These are phyloP conservation scores for Limnephilus marmoratus DNA, from an alignment of 2,888 invertebrate genomes.

Conservation along the genomic window DNA sequence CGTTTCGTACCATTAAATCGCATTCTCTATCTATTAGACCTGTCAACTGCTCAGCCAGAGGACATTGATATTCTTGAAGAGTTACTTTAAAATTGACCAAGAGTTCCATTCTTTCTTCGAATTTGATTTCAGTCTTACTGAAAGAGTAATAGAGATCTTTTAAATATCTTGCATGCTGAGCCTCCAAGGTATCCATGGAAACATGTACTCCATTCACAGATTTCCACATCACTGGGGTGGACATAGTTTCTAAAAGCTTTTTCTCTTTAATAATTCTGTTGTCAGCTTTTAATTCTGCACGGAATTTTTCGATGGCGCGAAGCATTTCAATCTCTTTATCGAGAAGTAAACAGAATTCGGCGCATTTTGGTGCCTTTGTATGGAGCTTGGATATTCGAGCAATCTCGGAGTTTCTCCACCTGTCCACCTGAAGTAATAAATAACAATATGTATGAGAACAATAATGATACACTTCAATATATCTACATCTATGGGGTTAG, in stretches of 20 bases:
- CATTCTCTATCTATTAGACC: constrained; percentile 85
- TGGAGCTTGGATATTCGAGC: constrained; percentile 80
- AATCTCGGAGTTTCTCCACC: constrained; percentile 82
- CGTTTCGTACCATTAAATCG: constrained; percentile 81
- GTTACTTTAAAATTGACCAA: constrained; percentile 84
- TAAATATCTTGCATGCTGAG: constrained; percentile 86
- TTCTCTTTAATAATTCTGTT: constrained; percentile 79
- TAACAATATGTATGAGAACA: neutral
- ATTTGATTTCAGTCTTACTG: constrained; percentile 77
- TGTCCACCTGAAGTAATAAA: constrained; percentile 76
- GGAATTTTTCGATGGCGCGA: constrained; percentile 82
- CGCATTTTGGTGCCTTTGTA: constrained; percentile 83
- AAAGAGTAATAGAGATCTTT: constrained; percentile 85
- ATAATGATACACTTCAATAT: neutral
- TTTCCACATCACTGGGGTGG: constrained; percentile 86
- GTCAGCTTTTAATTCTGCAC: constrained; percentile 79
- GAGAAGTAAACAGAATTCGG: constrained; percentile 83
- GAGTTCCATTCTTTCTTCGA: constrained; percentile 83
- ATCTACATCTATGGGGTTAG: no score
- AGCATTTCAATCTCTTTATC: constrained; percentile 86
- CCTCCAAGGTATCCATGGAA: constrained; percentile 89
- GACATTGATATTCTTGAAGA: constrained; percentile 79
- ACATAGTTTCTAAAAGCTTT: constrained; percentile 82
- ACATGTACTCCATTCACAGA: constrained; percentile 79
- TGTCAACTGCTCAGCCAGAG: constrained; percentile 78